Base-by-base conservation (phyloP, 1,140 invertebrate genomes). In the Caenorhabditis inopinata region DNA sequence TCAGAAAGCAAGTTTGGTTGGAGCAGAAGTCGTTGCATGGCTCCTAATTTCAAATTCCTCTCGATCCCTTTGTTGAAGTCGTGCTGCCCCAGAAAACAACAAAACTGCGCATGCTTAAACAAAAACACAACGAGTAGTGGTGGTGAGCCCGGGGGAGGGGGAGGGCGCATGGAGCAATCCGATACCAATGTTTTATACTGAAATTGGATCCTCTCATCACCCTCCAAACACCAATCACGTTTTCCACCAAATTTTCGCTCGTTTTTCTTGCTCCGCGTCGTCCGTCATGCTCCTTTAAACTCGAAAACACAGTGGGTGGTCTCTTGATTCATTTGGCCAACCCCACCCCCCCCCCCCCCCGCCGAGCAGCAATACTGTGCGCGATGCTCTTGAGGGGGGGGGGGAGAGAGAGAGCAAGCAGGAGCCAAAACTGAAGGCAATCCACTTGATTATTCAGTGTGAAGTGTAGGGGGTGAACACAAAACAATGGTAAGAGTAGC, bases 131-230 rank as follows among this genome's bases (percentile, higher is more conserved):
- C 35, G 29, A 68, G 18, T 29, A 21, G 14, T 42, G 38, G 38
- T 42, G 38, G n/a, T 12, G 18, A 58, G 5, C 23, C 12, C 7
- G 25, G 49, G 7, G 5, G 23, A 0, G 25, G 32, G 5, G 38
- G 38, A 7, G 5, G 38, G 38, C 38, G 5, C 38, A n/a, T 42
- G 38, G n/a, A 21, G 58, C 29, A 38, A 68, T 38, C 29, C 58
- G 58, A 68, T 68, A 68, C 58, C 58, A 68, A 68, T 68, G 58
- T 68, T 68, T 68, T 68, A 68, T 68, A 68, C 58, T 68, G 58
- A 68, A 68, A 68, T 68, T 18, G 58, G 58, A 68, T 38, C 58
- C 58, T 2, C 11, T n/a, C 7, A 14, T 25, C 12, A 16, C 25
- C 38, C 58, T 29, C n/a, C 58, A 35, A 5, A 23, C 1, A 53